These are phyloP conservation scores for Mechanitis mazaeus DNA, from an alignment of 2,888 invertebrate genomes.

Conservation along the genomic window DNA sequence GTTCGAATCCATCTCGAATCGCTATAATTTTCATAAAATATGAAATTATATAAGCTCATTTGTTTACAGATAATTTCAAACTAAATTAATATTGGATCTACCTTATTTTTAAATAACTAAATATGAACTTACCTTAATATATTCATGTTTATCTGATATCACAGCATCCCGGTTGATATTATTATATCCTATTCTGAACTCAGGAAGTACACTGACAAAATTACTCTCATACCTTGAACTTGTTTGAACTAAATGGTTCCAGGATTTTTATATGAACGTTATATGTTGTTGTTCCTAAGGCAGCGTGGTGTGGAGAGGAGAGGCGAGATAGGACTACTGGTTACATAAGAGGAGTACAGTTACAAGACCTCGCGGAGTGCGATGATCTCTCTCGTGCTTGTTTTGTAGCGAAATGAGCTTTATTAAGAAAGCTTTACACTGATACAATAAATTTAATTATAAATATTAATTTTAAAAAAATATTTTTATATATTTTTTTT, in stretches of 20 bases:
- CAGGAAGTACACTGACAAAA: background rate
- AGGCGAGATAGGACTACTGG: conserved; percentile 60
- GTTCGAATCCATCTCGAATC: too few relatives aligned
- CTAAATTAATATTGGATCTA: too few relatives aligned
- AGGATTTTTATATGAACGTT: conserved; percentile 10
- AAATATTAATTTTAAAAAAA: background rate
- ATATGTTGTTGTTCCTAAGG: conserved; percentile 17
- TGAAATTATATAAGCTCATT: too few relatives aligned
- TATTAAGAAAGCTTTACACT: conserved; percentile 53
- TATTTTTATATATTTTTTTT: background rate
- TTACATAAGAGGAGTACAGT: conserved; percentile 75
- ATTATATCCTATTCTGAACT: background rate
- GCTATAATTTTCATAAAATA: too few relatives aligned
- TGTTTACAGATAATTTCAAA: too few relatives aligned
- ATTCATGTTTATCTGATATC: background rate
- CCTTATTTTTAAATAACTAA: too few relatives aligned
- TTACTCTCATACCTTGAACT: background rate
- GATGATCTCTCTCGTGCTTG: conserved; percentile 72
- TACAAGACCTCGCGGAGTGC: conserved; percentile 69
- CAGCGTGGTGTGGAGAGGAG: conserved; percentile 54
- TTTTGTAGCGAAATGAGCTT: conserved; percentile 70
- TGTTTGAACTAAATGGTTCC: background rate
- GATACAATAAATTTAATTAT: background rate
- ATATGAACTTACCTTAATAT: too few relatives aligned
- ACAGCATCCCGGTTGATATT: conserved; percentile 1